Evolutionary conservation across 2,113 vertebrate genomes (phyloP), one percentile per base, ranked within the genome.

Genomic region (Nothocercus nigrocapillus): DNA sequence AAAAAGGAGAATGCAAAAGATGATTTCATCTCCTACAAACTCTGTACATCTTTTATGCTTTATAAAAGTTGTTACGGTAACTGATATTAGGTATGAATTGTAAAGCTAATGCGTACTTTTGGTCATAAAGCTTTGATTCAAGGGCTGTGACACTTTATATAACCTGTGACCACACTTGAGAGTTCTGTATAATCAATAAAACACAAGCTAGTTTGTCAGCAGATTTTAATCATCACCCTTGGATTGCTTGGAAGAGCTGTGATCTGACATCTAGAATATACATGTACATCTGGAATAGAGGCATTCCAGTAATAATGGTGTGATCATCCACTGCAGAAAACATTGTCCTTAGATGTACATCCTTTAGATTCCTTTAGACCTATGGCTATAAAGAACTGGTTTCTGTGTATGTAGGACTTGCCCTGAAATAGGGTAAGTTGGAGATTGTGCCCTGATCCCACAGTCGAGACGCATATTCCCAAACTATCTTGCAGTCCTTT

Each of bases 151-250:
- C 3, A 1, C 58, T 20, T 69, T 85, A 58, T 72, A 13, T 44
- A 87, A 86, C 12, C 44, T 83, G 32, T 1, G 1, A 64, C 30
- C 24, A 62, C 21, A 5, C 7, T 70, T 76, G 25, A 42, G 7
- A 72, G 21, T 85, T 88, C 72, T 56, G 91, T 85, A 27, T 56
- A 64, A 61, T 51, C n/a, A 38, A 42, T 75, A 86, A 72, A 68
- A 6, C 13, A 68, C 7, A 44, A 38, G 64, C 15, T 15, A 42
- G 13, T 54, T 68, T 70, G 21, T 89, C 19, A 82, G 3, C 4
- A 42, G 20, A 73, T 75, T 86, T 90, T 81, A 68, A 45, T 45
- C 6, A 21, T 42, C 27, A 82, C 12, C 70, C 17, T 45, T 56
- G 11, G 16, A 13, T 10, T 4, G 72, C 86, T 75, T 76, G 38